phyloP scores from a whole-genome alignment of 1,140 invertebrate genomes.

The Asbolus verrucosus region DNA sequence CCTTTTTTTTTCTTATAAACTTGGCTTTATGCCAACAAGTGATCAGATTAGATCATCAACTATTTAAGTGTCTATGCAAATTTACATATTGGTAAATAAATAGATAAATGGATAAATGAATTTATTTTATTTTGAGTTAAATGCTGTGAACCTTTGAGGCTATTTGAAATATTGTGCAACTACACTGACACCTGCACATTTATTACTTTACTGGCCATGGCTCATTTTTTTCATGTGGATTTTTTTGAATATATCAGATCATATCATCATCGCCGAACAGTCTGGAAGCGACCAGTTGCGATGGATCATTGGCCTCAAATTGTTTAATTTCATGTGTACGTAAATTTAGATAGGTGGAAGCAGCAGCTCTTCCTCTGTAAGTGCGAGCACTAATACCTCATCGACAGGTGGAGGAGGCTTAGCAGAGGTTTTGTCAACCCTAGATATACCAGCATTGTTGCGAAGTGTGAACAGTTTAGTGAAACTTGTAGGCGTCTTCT shows the following conservation, averaged over 20 bases:
- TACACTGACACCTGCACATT: no score
- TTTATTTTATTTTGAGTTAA: neutral
- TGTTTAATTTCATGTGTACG: slow-evolving; percentile 18
- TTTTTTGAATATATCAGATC: no score
- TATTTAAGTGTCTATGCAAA: no score
- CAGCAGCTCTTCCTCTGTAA: slow-evolving; percentile 8
- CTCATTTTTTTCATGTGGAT: no score
- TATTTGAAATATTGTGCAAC: no score
- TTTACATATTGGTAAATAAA: no score
- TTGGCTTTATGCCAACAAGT: no score
- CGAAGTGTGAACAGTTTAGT: slow-evolving; percentile 60
- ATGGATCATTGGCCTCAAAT: slow-evolving; percentile 16
- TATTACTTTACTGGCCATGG: no score
- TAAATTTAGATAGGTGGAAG: slow-evolving; percentile 33
- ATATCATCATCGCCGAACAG: slow-evolving; percentile 24
- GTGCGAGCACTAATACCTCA: slow-evolving; percentile 18
- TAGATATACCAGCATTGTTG: slow-evolving; percentile 58
- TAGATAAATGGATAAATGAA: neutral
- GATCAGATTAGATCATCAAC: no score
- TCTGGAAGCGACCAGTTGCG: slow-evolving; percentile 24
- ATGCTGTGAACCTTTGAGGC: no score
- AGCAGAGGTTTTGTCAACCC: slow-evolving; percentile 57
- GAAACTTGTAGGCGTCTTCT: slow-evolving; percentile 58
- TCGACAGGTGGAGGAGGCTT: slow-evolving; percentile 50
- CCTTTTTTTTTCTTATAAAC: no score